Evolutionary conservation across 92 coral and sea anemone species (phyloP).

Genomic region (Porites divaricata): DNA sequence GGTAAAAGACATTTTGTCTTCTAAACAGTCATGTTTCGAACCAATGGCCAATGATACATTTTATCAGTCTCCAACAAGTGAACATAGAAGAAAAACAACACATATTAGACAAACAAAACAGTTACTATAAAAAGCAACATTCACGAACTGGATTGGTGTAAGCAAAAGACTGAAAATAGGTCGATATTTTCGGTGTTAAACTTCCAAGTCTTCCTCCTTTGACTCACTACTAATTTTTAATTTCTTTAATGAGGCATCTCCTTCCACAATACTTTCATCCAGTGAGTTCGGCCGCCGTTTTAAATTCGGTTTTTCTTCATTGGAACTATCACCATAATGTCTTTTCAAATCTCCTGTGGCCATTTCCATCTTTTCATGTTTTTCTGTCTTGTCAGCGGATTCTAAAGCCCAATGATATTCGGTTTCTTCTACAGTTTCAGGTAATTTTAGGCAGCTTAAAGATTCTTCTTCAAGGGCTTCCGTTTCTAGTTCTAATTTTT

Average conservation of each 20-base stretch:
- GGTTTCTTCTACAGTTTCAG: not conserved
- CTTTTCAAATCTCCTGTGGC: not conserved
- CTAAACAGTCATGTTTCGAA: no score
- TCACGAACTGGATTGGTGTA: no score
- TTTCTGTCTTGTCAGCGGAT: not conserved
- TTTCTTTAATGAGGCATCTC: conserved; percentile 21
- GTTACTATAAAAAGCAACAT: no score
- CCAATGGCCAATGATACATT: no score
- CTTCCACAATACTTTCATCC: conserved; percentile 1
- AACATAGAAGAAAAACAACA: no score
- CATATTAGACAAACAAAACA: no score
- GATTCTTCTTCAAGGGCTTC: not conserved
- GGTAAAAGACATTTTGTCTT: no score
- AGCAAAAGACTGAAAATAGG: no score
- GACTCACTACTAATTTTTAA: conserved; percentile 17
- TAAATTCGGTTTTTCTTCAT: conserved; percentile 19
- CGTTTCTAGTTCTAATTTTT: no score
- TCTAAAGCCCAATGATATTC: not conserved
- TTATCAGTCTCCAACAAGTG: no score
- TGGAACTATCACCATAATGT: not conserved
- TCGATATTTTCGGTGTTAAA: not conserved
- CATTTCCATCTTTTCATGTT: not conserved
- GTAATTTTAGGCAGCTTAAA: conserved; percentile 5
- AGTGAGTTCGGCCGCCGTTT: conserved; percentile 7
- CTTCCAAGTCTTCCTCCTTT: not conserved